Conservation (phyloP, 2,797 vertebrate genomes). For the Rhinogobio ventralis region DNA sequence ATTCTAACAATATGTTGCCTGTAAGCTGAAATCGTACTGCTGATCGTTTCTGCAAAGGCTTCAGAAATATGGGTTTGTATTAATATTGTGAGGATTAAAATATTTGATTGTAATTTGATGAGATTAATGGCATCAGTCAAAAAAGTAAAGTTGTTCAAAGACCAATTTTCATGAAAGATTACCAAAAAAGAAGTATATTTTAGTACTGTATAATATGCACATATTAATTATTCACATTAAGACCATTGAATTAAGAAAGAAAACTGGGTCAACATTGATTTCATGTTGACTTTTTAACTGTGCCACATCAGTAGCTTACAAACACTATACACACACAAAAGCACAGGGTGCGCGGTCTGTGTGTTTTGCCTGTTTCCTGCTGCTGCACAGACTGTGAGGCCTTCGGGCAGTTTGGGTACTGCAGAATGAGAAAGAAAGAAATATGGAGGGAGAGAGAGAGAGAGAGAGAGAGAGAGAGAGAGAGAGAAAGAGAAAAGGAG, state of each 20-base stretch:
- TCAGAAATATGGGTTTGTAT: background rate
- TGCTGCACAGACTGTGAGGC: constrained; percentile 40
- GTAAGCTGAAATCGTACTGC: background rate
- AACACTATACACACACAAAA: constrained; percentile 21
- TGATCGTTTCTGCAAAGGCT: background rate
- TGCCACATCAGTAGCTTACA: constrained; percentile 10
- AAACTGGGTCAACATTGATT: background rate
- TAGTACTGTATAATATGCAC: background rate
- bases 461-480: background rate
- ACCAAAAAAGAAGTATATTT: background rate
- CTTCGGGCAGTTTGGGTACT: constrained; percentile 50
- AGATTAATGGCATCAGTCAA: background rate
- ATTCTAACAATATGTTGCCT: constrained; percentile 14
- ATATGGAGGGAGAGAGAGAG: constrained; percentile 6
- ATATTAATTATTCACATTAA: background rate
- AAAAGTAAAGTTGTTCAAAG: background rate
- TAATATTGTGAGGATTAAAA: background rate
- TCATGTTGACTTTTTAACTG: constrained; percentile 10
- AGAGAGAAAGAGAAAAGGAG: background rate
- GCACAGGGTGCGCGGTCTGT: constrained; percentile 17
- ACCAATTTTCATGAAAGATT: background rate
- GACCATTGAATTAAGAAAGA: background rate
- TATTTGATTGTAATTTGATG: background rate
- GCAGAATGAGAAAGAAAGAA: constrained; percentile 20
- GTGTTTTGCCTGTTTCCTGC: constrained; percentile 50